Evolutionary conservation across 2,888 invertebrate species (phyloP).

Genomic region (Stegana nigrithorax): DNA sequence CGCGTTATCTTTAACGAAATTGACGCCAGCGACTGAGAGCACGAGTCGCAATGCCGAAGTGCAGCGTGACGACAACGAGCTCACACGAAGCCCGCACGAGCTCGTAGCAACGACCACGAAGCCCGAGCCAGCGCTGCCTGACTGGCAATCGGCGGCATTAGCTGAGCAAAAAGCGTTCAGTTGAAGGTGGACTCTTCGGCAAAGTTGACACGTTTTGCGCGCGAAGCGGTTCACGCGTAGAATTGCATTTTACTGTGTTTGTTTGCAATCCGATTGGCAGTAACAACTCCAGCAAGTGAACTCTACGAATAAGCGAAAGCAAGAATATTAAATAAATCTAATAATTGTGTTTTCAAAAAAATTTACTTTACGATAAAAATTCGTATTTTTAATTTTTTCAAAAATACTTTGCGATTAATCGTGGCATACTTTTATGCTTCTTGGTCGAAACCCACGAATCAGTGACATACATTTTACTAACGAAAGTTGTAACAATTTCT

Average conservation of each 20-base stretch:
- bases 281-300: too few relatives aligned
- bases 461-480: too few relatives aligned
- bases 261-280: background rate
- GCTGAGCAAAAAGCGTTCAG: slow-evolving; percentile 63
- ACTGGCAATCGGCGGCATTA: slow-evolving; percentile 36
- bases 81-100: background rate
- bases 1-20: too few relatives aligned
- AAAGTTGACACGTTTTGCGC: slow-evolving; percentile 65
- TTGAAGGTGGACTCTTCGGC: slow-evolving; percentile 67
- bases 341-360: too few relatives aligned
- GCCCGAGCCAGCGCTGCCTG: slow-evolving; percentile 30
- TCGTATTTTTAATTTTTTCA: too few relatives aligned
- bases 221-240: slow-evolving; percentile 42
- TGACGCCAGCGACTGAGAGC: background rate
- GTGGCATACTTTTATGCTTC: too few relatives aligned
- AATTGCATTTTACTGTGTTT: background rate
- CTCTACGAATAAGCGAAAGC: too few relatives aligned
- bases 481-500: too few relatives aligned
- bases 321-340: too few relatives aligned
- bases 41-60: slow-evolving; percentile 5
- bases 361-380: too few relatives aligned
- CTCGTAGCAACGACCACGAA: slow-evolving; percentile 25
- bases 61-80: slow-evolving; percentile 15
- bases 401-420: too few relatives aligned
- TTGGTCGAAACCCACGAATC: too few relatives aligned